Evolutionary conservation across 2,888 invertebrate genomes (phyloP).

Genomic region (Apamea anceps): DNA sequence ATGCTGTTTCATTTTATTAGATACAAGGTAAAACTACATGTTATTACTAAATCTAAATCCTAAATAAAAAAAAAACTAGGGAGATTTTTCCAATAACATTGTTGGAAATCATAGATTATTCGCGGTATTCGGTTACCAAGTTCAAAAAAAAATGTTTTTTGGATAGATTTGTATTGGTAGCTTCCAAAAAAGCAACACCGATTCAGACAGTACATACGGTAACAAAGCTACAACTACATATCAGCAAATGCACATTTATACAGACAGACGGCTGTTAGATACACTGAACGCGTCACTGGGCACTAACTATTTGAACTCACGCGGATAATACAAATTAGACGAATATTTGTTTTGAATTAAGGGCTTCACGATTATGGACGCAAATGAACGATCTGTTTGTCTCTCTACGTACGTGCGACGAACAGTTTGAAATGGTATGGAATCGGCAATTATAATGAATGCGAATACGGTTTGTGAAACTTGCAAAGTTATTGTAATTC

Average conservation of each 20-base stretch:
- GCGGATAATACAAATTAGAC: constrained; percentile 48
- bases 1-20: neutral
- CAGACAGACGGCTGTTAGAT: constrained; percentile 14
- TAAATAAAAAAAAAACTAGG: neutral
- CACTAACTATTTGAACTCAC: constrained; percentile 58
- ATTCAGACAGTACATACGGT: neutral
- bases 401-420: neutral
- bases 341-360: constrained; percentile 56
- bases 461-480: neutral
- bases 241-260: neutral
- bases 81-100: neutral
- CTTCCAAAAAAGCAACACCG: neutral
- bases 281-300: constrained; percentile 51
- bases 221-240: neutral
- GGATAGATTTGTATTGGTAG: neutral
- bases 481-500: constrained; percentile 4
- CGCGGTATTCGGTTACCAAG: neutral
- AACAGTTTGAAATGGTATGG: neutral
- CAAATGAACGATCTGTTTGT: constrained; percentile 25
- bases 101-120: neutral
- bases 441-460: constrained; percentile 27
- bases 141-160: neutral
- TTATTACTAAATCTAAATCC: neutral
- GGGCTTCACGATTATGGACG: constrained; percentile 24
- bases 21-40: no score